Evolutionary conservation across 1,140 invertebrate species (phyloP), one percentile per base, ranked within the genome.

Genomic region (Caenorhabditis remanei): DNA sequence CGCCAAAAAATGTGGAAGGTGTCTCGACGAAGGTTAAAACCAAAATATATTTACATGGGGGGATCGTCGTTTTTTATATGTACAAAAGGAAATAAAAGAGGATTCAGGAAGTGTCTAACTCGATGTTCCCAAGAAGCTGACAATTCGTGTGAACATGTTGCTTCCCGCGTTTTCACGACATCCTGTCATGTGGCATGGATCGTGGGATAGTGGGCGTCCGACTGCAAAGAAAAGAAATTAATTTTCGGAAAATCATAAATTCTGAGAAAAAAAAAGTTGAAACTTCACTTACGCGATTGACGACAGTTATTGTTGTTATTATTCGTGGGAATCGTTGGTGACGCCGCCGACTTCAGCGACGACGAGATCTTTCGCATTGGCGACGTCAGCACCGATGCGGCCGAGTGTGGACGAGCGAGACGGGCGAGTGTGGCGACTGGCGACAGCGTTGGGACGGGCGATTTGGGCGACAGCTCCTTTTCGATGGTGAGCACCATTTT

Each of bases 1-100:
- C 50, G 71, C 71, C 71, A 79, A 79, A 79, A 67, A 79, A 79
- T 79, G 71, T 79, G 71, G 71, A 79, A 79, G 32, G 41, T 71
- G 41, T 46, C 46, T 71, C 41, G 65, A 71, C 65, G 50, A 14
- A 53, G 50, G 11, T 53, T 53, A 53, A 71, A 65, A 79, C n/a
- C 71, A 79, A 79, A 32, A 32, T 32, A 32, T 79, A 79, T 79
- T 79, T 79, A 79, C 71, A 79, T 50, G 71, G n/a, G 71, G 43
- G 32, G 32, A 32, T 32, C 32, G 32, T 32, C 32, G 32, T 32
- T 32, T 32, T 50, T 46, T 79, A 50, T 79, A 63, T 63, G 24
- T 63, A 79, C 71, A 79, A 79, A 79, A 32, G 71, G 71, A 24
- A 7, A 40, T 24, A 21, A 50, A 50, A 24, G 11, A 14, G 65